Evolutionary conservation across 2,888 invertebrate genomes (phyloP).

Genomic region (Apodemia duryi): DNA sequence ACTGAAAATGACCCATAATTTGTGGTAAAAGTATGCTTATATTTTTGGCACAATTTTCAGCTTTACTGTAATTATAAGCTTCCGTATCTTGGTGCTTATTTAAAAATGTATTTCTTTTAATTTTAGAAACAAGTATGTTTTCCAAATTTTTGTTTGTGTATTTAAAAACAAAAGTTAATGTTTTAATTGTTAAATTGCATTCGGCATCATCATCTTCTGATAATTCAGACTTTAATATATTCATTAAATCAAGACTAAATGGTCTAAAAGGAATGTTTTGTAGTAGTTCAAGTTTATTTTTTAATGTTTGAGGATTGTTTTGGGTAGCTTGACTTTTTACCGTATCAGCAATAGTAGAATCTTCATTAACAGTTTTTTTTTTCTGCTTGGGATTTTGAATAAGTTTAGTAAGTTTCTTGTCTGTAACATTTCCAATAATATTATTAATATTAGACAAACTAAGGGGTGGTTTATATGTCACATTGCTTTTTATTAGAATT

Average conservation of each 20-base stretch:
- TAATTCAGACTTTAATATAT: conserved; percentile 52
- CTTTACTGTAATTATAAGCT: conserved; percentile 51
- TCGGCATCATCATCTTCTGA: conserved; percentile 42
- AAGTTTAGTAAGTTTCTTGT: conserved; percentile 40
- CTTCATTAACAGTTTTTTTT: conserved; percentile 47
- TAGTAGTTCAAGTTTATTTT: conserved; percentile 45
- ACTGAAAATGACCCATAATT: conserved; percentile 50
- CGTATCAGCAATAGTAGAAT: conserved; percentile 55
- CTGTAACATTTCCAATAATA: conserved; percentile 36
- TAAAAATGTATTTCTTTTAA: conserved; percentile 59
- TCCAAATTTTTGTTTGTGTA: conserved; percentile 51
- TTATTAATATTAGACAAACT: conserved; percentile 45
- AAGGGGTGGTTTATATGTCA: conserved; percentile 58
- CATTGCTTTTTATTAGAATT: conserved; percentile 51
- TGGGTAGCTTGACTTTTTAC: conserved; percentile 55
- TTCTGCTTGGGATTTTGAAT: conserved; percentile 41
- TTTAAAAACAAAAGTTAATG: conserved; percentile 52
- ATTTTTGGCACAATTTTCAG: conserved; percentile 52
- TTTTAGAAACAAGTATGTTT: conserved; percentile 53
- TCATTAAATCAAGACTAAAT: conserved; percentile 51
- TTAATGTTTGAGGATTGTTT: conserved; percentile 41
- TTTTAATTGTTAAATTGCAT: conserved; percentile 48
- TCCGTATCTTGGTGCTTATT: conserved; percentile 45
- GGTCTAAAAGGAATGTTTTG: conserved; percentile 52
- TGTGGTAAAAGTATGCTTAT: conserved; percentile 53